Conservation (phyloP, 2,888 invertebrate species). For the Nudaria mundana region DNA sequence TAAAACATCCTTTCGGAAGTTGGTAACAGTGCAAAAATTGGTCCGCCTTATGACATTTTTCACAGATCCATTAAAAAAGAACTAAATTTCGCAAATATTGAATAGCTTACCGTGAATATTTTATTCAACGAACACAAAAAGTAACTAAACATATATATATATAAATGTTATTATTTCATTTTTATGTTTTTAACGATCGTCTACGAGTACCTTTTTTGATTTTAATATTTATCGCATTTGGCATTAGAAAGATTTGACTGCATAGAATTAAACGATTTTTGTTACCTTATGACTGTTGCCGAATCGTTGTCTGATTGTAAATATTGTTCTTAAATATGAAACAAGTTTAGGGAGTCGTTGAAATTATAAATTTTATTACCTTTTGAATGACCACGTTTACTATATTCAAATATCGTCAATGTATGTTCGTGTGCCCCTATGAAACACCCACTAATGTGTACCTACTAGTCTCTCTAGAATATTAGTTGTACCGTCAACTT, state of each 20-base stretch:
- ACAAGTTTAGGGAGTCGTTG: slow-evolving; percentile 53
- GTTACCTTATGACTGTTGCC: slow-evolving; percentile 38
- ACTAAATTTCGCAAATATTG: too few species aligned
- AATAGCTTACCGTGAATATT: too few species aligned
- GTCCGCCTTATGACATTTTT: too few species aligned
- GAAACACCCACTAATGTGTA: slow-evolving; percentile 23
- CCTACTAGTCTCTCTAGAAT: slow-evolving; percentile 24
- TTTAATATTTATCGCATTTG: too few species aligned
- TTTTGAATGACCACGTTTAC: slow-evolving; percentile 41
- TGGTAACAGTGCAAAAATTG: too few species aligned
- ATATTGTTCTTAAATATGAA: slow-evolving; percentile 51
- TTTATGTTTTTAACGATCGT: slow-evolving; percentile 11
- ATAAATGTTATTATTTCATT: slow-evolving; percentile 7
- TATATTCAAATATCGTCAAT: slow-evolving; percentile 36
- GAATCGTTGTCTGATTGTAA: slow-evolving; percentile 41
- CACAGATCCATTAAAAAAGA: too few species aligned
- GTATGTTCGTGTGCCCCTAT: slow-evolving; percentile 17
- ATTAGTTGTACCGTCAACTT: slow-evolving; percentile 41
- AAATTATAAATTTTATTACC: slow-evolving; percentile 62
- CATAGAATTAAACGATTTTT: slow-evolving; percentile 61
- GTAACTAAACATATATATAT: neutral
- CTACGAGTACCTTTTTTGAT: too few species aligned
- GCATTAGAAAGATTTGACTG: slow-evolving; percentile 76
- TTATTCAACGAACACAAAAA: too few species aligned
- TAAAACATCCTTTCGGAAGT: too few species aligned